A percentile compares a stretch with the other conserved stretches of the same genome.
phyloP scores from a whole-genome alignment of 2,113 vertebrate species.

The Budorcas taxicolor region DNA sequence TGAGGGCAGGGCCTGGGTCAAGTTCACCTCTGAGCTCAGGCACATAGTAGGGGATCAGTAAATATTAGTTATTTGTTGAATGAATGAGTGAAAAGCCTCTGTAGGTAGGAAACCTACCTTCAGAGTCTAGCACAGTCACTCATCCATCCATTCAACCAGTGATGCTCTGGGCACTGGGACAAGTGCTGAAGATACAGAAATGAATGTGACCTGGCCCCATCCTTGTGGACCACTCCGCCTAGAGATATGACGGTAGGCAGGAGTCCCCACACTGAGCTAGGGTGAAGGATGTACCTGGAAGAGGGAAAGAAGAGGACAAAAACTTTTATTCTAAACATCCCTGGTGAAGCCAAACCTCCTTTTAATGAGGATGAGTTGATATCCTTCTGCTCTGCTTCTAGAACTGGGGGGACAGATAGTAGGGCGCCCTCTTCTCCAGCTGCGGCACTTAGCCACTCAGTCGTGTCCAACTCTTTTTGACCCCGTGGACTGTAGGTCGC shows the following conservation, averaged over 20 bases:
- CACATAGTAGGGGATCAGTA: neutral
- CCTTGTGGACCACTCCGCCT: neutral
- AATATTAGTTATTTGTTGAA: neutral
- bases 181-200: neutral
- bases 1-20: neutral
- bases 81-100: neutral
- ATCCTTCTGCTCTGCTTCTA: neutral
- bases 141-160: neutral
- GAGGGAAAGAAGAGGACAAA: neutral
- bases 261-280: neutral
- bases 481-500: neutral
- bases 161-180: neutral
- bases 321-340: neutral
- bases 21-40: neutral
- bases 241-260: neutral
- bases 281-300: neutral
- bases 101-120: neutral
- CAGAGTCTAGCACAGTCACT: neutral
- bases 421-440: too few relatives aligned
- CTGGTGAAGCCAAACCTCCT: neutral
- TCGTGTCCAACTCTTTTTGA: neutral
- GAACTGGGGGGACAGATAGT: rapidly evolving
- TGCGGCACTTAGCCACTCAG: neutral
- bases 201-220: rapidly evolving
- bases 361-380: neutral